Base-by-base conservation (phyloP, 2,113 vertebrate species). In the Crocuta crocuta region DNA sequence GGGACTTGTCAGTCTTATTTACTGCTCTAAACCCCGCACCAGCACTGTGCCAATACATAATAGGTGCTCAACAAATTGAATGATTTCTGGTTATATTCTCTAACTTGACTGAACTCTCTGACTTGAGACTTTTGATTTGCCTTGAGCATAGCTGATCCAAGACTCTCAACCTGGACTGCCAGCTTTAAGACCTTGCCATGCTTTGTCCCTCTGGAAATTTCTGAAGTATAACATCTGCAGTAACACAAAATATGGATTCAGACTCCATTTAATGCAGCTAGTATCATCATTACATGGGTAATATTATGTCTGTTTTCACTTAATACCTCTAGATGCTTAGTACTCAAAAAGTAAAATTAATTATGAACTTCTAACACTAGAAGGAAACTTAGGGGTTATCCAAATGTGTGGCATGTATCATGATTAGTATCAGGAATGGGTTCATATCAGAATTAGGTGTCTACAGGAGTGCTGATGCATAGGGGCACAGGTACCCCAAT, bases 181-280 rank as follows among this genome's bases (percentile, higher is more conserved):
- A 24, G 23, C 92, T 89, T 89, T 6, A 26, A 96, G 70, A 81
- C 58, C 4, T 80, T 90, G 55, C 65, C 11, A 10, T 86, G 33
- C 50, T 68, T 74, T 81, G 23, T 68, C 21, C n/a, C 10, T 43
- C 35, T 63, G 43, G 61, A 93, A 93, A 82, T 83, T 91, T 96
- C 78, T 97, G 73, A 96, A 84, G 31, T 76, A 55, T 33, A 35
- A 17, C 33, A 94, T 87, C 48, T 78, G 1, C 24, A 68, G 4
- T 93, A 93, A 95, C 12, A 78, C 53, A 96, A 91, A 93, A 85
- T 84, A 33, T 33, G 48, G 61, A 53, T 81, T 83, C 31, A 92
- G n/a, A 31, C 65, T 89, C 43, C 24, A 55, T 73, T 55, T 97
- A 68, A 86, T 92, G 45, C 19, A 82, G 85, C 4, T 83, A 58